Evolutionary conservation across 2,888 invertebrate genomes (phyloP).

Genomic region (Apamea sordens): DNA sequence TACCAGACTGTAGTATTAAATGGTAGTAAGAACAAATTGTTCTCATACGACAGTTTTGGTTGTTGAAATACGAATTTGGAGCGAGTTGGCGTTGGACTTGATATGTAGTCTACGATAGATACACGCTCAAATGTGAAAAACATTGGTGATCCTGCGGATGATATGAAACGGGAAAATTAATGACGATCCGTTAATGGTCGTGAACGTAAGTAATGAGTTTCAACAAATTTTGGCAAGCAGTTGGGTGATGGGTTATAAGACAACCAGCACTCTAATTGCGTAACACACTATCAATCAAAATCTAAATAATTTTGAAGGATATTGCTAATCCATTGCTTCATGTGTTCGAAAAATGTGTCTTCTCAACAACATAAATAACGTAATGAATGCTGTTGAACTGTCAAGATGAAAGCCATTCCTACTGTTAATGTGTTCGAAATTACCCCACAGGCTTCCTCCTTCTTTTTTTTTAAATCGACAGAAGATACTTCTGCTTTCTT

Average conservation of each 20-base stretch:
- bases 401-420: not conserved
- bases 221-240: not conserved
- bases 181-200: not conserved
- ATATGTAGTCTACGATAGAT: slow-evolving; percentile 91
- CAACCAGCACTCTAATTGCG: not conserved
- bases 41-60: slow-evolving; percentile 93
- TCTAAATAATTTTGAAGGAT: not conserved
- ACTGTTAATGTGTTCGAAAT: not conserved
- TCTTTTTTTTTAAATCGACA: not conserved
- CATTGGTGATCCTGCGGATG: slow-evolving; percentile 90
- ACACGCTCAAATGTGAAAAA: slow-evolving; percentile 92
- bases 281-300: not conserved
- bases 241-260: not conserved
- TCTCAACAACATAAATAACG: not conserved
- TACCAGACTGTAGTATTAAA: slow-evolving; percentile 92
- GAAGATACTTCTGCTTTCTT: not conserved
- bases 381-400: not conserved
- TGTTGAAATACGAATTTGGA: slow-evolving; percentile 93
- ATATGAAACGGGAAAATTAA: not conserved
- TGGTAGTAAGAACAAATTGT: slow-evolving; percentile 93
- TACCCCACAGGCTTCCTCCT: not conserved
- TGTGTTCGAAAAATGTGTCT: not conserved
- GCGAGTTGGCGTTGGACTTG: slow-evolving; percentile 92
- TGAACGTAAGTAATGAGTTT: not conserved
- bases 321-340: not conserved